phyloP scores from a whole-genome alignment of 2,113 vertebrate genomes.

The Aix galericulata region DNA sequence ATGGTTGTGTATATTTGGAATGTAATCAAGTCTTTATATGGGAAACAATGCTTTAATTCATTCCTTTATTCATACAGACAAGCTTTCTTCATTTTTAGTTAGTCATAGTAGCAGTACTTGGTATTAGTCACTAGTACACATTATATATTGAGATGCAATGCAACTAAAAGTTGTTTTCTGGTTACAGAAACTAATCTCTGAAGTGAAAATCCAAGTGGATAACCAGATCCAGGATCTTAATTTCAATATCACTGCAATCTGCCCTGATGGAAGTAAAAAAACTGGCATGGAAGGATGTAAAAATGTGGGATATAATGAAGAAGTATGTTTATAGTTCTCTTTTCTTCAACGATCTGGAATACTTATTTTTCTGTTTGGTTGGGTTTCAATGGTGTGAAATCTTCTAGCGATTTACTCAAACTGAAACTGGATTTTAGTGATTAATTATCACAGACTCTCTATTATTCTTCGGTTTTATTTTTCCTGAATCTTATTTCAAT shows the following conservation, averaged over 20 bases:
- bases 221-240: slow-evolving; percentile 85
- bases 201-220: slow-evolving; percentile 91
- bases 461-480: slow-evolving; percentile 54
- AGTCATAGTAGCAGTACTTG: background rate
- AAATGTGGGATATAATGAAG: slow-evolving; percentile 86
- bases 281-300: slow-evolving; percentile 83
- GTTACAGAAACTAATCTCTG: slow-evolving; percentile 88
- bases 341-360: slow-evolving; percentile 28
- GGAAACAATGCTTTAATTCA: slow-evolving; percentile 63
- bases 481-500: slow-evolving; percentile 59
- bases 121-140: slow-evolving; percentile 18
- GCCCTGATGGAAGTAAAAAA: slow-evolving; percentile 86
- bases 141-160: background rate
- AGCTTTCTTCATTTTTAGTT: slow-evolving; percentile 59
- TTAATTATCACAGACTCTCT: slow-evolving; percentile 45
- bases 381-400: slow-evolving; percentile 37
- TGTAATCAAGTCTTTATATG: slow-evolving; percentile 37
- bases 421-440: slow-evolving; percentile 44
- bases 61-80: slow-evolving; percentile 46
- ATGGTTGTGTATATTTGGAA: slow-evolving; percentile 52
- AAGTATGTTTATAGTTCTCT: slow-evolving; percentile 80
- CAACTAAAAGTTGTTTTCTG: slow-evolving; percentile 58
- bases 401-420: slow-evolving; percentile 38
- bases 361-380: slow-evolving; percentile 48
- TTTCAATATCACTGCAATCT: slow-evolving; percentile 89